These are phyloP conservation scores for Mamestra configurata DNA, from an alignment of 1,140 invertebrate genomes.

Conservation along the genomic window DNA sequence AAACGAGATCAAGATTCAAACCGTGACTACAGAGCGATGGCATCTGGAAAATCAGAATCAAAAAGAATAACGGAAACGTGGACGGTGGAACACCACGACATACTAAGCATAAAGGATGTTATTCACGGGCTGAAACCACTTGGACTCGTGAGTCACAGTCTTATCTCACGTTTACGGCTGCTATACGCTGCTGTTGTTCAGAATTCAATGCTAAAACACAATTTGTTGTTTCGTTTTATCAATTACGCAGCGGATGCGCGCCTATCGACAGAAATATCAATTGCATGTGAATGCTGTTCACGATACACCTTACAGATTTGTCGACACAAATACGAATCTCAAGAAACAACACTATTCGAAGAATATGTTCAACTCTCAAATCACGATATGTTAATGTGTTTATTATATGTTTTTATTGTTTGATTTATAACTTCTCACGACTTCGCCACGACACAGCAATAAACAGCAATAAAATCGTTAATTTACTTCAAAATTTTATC, in stretches of 20 bases:
- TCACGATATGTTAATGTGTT: slow-evolving; percentile 12
- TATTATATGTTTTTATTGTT: slow-evolving; percentile 31
- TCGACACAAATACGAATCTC: slow-evolving; percentile 32
- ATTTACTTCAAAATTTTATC: slow-evolving; percentile 50
- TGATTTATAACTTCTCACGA: slow-evolving; percentile 32
- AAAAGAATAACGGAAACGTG: slow-evolving; percentile 79
- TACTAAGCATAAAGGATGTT: slow-evolving; percentile 75
- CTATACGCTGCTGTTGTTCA: slow-evolving; percentile 65
- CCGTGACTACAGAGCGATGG: slow-evolving; percentile 64
- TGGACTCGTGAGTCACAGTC: slow-evolving; percentile 74
- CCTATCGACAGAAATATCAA: slow-evolving; percentile 70
- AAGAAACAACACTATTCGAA: slow-evolving; percentile 13
- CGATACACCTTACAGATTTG: slow-evolving; percentile 49
- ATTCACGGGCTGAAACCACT: slow-evolving; percentile 75
- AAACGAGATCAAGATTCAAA: slow-evolving; percentile 59
- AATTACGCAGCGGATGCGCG: slow-evolving; percentile 73
- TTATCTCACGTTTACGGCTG: slow-evolving; percentile 78
- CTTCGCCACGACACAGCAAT: slow-evolving; percentile 15
- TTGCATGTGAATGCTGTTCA: slow-evolving; percentile 58
- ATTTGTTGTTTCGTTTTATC: slow-evolving; percentile 75
- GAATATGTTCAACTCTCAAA: slow-evolving; percentile 10
- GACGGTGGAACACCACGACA: slow-evolving; percentile 64
- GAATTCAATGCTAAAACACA: slow-evolving; percentile 59
- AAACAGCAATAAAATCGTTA: slow-evolving; percentile 39
- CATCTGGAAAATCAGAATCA: slow-evolving; percentile 72